Evolutionary conservation across 2,797 vertebrate genomes (phyloP).

Genomic region (Lycodopsis pacificus): DNA sequence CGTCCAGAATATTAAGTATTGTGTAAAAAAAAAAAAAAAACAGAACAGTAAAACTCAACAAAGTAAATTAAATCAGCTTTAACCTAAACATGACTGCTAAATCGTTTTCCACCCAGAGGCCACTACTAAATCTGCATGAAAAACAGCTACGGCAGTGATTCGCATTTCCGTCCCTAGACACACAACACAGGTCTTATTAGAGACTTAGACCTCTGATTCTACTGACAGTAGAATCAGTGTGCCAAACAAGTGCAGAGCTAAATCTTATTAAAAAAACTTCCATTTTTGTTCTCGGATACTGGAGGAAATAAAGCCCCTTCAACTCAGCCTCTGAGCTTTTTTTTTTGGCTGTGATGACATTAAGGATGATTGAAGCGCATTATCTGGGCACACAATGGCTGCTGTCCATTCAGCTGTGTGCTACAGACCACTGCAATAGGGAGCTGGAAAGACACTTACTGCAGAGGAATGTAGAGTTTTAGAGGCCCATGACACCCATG

Average conservation of each 20-base stretch:
- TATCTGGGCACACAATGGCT: constrained; percentile 81
- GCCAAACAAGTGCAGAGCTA: constrained; percentile 45
- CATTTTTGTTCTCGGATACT: constrained; percentile 49
- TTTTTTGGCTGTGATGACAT: constrained; percentile 77
- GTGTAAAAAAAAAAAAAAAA: constrained; percentile 28
- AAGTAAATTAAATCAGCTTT: constrained; percentile 59
- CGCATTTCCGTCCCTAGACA: constrained; percentile 1
- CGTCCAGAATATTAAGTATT: constrained; percentile 75
- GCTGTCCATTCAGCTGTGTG: constrained; percentile 77
- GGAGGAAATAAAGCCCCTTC: constrained; percentile 53
- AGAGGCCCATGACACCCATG: constrained; percentile 67
- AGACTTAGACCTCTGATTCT: constrained; percentile 2
- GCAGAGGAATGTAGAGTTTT: constrained; percentile 71
- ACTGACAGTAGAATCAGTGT: constrained; percentile 44
- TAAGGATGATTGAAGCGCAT: constrained; percentile 84
- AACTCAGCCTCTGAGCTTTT: constrained; percentile 60
- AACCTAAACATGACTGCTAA: constrained; percentile 49
- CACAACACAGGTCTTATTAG: constrained; percentile 27
- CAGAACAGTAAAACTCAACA: constrained; percentile 33
- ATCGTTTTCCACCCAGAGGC: constrained; percentile 45
- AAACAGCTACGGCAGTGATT: constrained; percentile 25
- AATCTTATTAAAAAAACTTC: constrained; percentile 58
- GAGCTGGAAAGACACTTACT: constrained; percentile 58
- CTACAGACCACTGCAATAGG: constrained; percentile 64
- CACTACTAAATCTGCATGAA: constrained; percentile 30